phyloP scores from a whole-genome alignment of 1,140 invertebrate genomes.

The Chionoecetes opilio region DNA sequence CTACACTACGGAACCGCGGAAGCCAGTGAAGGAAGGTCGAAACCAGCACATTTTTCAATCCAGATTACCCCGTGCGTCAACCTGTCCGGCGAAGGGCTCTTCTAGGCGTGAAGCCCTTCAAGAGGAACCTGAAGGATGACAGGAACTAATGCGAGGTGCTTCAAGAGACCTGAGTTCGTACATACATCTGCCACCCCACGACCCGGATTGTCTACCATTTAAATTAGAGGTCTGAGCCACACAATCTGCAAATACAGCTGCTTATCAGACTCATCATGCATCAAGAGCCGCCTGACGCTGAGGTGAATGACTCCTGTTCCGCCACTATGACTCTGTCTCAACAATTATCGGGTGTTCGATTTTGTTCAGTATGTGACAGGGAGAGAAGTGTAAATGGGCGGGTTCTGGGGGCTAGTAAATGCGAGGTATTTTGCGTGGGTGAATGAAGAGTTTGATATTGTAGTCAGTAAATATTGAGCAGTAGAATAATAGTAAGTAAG shows the following conservation, averaged over 20 bases:
- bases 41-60: slow-evolving; percentile 38
- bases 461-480: not conserved
- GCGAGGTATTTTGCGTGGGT: no score
- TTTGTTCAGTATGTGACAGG: not conserved
- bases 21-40: not conserved
- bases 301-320: slow-evolving; percentile 17
- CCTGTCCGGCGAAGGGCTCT: slow-evolving; percentile 35
- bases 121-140: not conserved
- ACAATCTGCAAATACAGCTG: slow-evolving; percentile 31
- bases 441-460: not conserved
- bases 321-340: not conserved
- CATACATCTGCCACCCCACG: not conserved
- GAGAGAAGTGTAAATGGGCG: not conserved
- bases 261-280: not conserved
- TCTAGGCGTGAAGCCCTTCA: slow-evolving; percentile 15
- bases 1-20: not conserved
- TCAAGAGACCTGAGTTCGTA: slow-evolving; percentile 8
- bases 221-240: slow-evolving; percentile 40
- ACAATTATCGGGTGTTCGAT: not conserved
- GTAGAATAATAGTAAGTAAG: not conserved
- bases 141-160: not conserved
- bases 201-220: slow-evolving; percentile 43
- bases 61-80: slow-evolving; percentile 51
- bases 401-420: not conserved
- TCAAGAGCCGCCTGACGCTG: not conserved